phyloP scores from a whole-genome alignment of 2,888 invertebrate species.

The Euclidia mi region DNA sequence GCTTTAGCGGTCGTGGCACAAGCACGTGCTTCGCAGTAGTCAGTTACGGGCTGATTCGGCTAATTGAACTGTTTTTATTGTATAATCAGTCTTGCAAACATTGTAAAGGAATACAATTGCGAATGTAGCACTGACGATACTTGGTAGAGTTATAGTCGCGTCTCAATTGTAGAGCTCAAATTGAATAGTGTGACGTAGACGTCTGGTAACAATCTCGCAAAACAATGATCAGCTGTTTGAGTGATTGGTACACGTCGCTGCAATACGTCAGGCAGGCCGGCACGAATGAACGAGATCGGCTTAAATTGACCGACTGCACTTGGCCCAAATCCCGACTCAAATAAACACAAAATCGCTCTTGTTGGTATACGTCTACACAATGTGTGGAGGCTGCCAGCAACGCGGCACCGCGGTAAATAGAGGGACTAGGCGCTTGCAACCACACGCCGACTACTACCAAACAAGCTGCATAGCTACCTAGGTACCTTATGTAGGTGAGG shows the following conservation, averaged over 20 bases:
- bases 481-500: constrained; percentile 54
- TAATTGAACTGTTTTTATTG: background rate
- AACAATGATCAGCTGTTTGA: constrained; percentile 50
- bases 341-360: constrained; percentile 78
- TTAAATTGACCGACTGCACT: constrained; percentile 83
- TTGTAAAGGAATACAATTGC: background rate
- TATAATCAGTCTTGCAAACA: background rate
- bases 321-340: constrained; percentile 82
- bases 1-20: background rate
- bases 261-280: constrained; percentile 44
- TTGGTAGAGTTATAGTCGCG: background rate
- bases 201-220: constrained; percentile 29
- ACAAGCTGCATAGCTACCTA: constrained; percentile 49
- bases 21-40: background rate
- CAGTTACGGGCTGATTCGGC: constrained; percentile 1
- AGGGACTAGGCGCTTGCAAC: constrained; percentile 62
- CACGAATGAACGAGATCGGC: constrained; percentile 65
- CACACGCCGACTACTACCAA: constrained; percentile 49
- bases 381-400: constrained; percentile 66
- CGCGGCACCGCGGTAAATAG: constrained; percentile 70
- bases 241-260: constrained; percentile 41
- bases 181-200: constrained; percentile 2
- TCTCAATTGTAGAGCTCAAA: background rate
- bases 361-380: constrained; percentile 66
- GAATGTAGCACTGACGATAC: background rate